Evolutionary conservation across 2,797 vertebrate genomes (phyloP), one percentile per base, ranked within the genome.

Genomic region (Neostethus bicornis): DNA sequence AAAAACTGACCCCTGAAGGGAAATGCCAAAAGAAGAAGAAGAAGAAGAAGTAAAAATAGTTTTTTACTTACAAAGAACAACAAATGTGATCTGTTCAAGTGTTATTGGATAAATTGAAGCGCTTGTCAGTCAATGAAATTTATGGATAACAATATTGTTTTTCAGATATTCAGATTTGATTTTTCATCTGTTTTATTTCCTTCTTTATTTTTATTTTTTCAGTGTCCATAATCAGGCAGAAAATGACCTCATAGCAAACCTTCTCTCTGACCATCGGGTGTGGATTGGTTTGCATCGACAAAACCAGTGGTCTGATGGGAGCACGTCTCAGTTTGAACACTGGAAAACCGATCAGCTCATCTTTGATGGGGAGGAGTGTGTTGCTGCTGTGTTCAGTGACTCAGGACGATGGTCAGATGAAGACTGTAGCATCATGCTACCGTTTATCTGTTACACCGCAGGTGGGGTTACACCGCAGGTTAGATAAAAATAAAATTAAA

Each of bases 251-350:
- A 64, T 83, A 4, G 0, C 5, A 0, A 12, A 11, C 1, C 3
- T 63, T 1, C 2, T 38, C 24, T 8, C 1, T n/a, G n/a, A n/a
- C 10, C 0, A 0, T 0, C 13, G 1, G 31, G 48, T 76, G 3
- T 80, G 77, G 81, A 76, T 83, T 0, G 81, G 81, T 41, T 49
- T 83, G 0, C 17, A 61, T 42, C 34, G 57, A 1, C 26, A 51
- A 13, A 70, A 47, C 23, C 1, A 51, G 14, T 83, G 80, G 77
- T 75, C 80, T 37, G 75, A 78, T 42, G 67, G 78, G 21, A 80
- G 19, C 48, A 29, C 5, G 39, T 69, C 35, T 16, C 21, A 4
- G 1, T 78, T 78, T 56, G 53, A 9, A 17, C 4, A 65, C 61
- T 78, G 77, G 80, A 50, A 58, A 1, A 0, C 0, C 0, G 5